phyloP scores from a whole-genome alignment of 1,140 invertebrate species.

The Ceratosolen solmsi region DNA sequence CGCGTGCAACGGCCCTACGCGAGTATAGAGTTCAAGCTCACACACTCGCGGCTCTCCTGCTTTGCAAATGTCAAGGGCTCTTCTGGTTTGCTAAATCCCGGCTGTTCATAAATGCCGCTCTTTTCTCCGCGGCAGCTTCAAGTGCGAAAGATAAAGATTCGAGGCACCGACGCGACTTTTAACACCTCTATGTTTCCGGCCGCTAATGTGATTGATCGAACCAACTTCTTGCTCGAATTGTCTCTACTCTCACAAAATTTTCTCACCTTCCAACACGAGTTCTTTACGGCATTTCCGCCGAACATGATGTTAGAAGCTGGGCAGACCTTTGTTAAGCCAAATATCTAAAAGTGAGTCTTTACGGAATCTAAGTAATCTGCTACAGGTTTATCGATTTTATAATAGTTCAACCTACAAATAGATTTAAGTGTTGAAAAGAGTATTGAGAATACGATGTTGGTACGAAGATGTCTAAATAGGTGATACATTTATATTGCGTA shows the following conservation, averaged over 20 bases:
- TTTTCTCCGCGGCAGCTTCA: not conserved
- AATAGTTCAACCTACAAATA: not conserved
- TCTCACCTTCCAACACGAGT: not conserved
- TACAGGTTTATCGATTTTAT: slow-evolving; percentile 11
- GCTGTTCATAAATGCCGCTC: not conserved
- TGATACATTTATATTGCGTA: not conserved
- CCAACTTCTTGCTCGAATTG: not conserved
- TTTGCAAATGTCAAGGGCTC: slow-evolving; percentile 44
- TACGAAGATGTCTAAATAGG: not conserved
- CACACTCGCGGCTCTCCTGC: not conserved
- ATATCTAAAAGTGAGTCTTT: not conserved
- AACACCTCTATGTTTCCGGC: not conserved
- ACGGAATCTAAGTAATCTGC: not conserved
- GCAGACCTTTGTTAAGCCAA: too few species aligned
- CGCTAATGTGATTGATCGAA: too few species aligned
- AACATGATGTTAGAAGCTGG: not conserved
- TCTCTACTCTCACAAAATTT: not conserved
- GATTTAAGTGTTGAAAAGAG: not conserved
- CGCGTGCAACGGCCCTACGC: not conserved
- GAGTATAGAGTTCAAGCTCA: slow-evolving; percentile 18
- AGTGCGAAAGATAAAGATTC: not conserved
- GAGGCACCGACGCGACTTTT: not conserved
- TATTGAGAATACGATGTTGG: not conserved
- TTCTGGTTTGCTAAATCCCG: too few species aligned
- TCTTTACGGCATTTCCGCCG: not conserved